Evolutionary conservation across 1,140 invertebrate genomes (phyloP).

Genomic region (Phenacoccus solenopsis): DNA sequence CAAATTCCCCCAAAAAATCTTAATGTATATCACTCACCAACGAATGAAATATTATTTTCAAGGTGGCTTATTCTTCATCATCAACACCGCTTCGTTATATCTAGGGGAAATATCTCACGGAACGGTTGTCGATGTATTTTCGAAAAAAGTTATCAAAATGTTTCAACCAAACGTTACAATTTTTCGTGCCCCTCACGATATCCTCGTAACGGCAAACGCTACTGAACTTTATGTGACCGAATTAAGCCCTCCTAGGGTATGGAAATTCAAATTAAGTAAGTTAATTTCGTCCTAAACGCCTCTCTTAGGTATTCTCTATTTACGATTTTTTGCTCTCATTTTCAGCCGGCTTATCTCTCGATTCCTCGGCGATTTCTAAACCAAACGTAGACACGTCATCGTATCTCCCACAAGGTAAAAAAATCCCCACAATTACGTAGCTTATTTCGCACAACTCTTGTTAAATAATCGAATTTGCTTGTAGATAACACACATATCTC

Average conservation of each 20-base stretch:
- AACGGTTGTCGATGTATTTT: not conserved
- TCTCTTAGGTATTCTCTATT: not conserved
- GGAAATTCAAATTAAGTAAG: constrained; percentile 1
- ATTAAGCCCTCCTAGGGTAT: not conserved
- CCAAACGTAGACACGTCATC: not conserved
- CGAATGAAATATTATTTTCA: too few relatives aligned
- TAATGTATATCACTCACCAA: too few relatives aligned
- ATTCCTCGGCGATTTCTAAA: not conserved
- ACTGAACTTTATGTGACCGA: not conserved
- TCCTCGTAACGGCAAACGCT: not conserved
- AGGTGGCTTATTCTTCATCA: constrained; percentile 5
- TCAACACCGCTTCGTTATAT: not conserved
- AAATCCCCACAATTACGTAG: not conserved
- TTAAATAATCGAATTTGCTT: not conserved
- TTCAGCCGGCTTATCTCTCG: not conserved
- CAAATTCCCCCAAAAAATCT: too few relatives aligned
- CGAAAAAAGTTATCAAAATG: not conserved
- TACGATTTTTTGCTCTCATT: not conserved
- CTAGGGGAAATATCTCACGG: not conserved
- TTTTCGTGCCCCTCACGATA: not conserved
- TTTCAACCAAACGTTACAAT: not conserved
- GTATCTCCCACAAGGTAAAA: not conserved
- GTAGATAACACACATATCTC: not conserved
- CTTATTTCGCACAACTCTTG: not conserved
- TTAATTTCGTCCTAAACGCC: not conserved